A percentile compares a stretch with the other conserved stretches of the same genome.
Conservation (phyloP, 2,888 invertebrate species). For the Eremobia ochroleuca region DNA sequence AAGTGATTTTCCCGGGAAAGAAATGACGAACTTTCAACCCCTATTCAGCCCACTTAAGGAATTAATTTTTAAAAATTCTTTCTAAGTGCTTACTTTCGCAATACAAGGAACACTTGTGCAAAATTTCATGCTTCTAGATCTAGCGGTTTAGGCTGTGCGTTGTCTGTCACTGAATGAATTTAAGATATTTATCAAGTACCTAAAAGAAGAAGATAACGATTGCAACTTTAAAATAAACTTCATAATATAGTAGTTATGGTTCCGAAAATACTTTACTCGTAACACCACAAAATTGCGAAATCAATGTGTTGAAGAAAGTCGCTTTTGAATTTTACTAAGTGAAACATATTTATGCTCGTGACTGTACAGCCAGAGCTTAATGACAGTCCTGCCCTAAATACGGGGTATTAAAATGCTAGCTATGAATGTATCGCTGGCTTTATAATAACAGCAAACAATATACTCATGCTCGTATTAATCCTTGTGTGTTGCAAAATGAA, state of each 20-base stretch:
- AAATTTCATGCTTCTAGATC: background rate
- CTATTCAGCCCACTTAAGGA: background rate
- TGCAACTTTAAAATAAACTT: background rate
- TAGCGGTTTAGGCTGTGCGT: background rate
- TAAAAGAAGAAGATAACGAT: background rate
- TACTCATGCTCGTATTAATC: slow-evolving; percentile 46
- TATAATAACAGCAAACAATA: slow-evolving; percentile 65
- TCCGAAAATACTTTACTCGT: background rate
- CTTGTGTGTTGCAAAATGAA: slow-evolving; percentile 53
- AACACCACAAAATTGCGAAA: background rate
- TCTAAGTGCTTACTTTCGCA: background rate
- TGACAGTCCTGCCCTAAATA: slow-evolving; percentile 59
- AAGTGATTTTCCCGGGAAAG: background rate
- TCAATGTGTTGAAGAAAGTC: background rate
- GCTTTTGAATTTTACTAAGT: background rate
- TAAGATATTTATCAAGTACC: background rate
- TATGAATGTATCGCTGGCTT: slow-evolving; percentile 55
- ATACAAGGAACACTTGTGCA: background rate
- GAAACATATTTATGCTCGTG: background rate
- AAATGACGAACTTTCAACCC: no score
- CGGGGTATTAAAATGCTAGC: slow-evolving; percentile 60
- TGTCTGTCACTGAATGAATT: background rate
- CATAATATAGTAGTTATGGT: background rate
- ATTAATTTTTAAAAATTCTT: no score
- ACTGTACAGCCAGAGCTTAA: slow-evolving; percentile 52